A percentile compares a stretch with the other conserved stretches of the same genome.
Conservation (phyloP, 2,797 vertebrate species). For the Leptoclinus maculatus region DNA sequence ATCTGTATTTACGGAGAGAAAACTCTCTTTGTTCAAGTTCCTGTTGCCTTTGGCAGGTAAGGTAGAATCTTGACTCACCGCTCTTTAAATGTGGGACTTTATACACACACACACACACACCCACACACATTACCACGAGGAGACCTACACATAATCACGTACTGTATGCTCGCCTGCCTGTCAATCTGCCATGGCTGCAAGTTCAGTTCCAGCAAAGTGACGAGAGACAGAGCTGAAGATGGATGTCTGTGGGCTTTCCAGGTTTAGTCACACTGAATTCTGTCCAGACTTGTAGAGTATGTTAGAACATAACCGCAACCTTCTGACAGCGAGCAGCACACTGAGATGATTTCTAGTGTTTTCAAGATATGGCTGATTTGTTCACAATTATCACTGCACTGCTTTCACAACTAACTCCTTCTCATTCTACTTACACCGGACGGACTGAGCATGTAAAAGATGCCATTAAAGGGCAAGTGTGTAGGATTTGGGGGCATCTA, state of each 20-base stretch:
- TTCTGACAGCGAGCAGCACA: constrained; percentile 1
- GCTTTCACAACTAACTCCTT: not conserved
- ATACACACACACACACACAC: not conserved
- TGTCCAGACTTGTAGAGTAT: constrained; percentile 44
- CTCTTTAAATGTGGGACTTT: constrained; percentile 27
- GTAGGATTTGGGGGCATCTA: too few relatives aligned
- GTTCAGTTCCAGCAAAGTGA: constrained; percentile 34
- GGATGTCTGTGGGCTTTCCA: constrained; percentile 55
- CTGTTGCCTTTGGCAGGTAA: constrained; percentile 64
- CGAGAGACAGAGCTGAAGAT: constrained; percentile 49
- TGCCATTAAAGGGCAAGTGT: too few relatives aligned
- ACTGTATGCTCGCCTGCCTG: constrained; percentile 13
- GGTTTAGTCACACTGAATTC: constrained; percentile 49
- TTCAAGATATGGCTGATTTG: not conserved
- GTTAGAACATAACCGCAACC: not conserved
- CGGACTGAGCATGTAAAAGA: not conserved
- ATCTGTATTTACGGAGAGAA: constrained; percentile 43
- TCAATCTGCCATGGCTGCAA: constrained; percentile 29
- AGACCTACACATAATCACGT: constrained; percentile 36
- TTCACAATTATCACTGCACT: not conserved
- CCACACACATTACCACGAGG: not conserved
- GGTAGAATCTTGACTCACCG: constrained; percentile 46
- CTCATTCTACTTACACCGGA: not conserved
- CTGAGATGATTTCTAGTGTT: not conserved
- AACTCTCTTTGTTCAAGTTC: constrained; percentile 51